Conservation (phyloP, 2,888 invertebrate genomes). For the Callimorpha dominula region DNA sequence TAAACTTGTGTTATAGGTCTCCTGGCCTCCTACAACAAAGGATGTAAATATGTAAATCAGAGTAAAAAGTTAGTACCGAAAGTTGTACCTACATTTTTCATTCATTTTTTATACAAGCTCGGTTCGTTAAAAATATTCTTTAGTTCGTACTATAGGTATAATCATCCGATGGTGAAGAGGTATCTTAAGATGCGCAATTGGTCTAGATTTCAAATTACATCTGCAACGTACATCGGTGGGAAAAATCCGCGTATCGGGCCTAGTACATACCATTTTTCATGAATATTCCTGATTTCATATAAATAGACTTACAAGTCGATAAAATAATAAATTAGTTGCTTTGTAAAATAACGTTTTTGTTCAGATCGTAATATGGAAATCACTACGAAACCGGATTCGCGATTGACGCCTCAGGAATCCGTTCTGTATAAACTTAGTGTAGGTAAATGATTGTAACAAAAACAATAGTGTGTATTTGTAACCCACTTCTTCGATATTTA, state of each 20-base stretch:
- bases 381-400: constrained; percentile 38
- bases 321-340: background rate
- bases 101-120: background rate
- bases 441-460: constrained; percentile 30
- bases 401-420: constrained; percentile 39
- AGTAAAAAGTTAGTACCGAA: constrained; percentile 9
- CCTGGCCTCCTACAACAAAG: constrained; percentile 2
- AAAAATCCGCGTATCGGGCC: too few species aligned
- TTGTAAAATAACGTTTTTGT: background rate
- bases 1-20: too few species aligned
- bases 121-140: background rate
- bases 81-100: background rate
- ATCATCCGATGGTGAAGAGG: too few species aligned
- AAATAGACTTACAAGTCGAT: too few species aligned
- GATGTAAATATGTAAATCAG: constrained; percentile 13
- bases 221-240: too few species aligned
- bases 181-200: too few species aligned
- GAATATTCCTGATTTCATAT: too few species aligned
- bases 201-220: too few species aligned
- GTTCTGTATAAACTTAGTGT: constrained; percentile 20
- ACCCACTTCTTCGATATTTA: background rate
- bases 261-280: too few species aligned
- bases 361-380: constrained; percentile 26
- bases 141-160: too few species aligned
- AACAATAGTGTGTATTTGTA: background rate